Evolutionary conservation across 37 sponge, comb jelly and placozoan species (phyloP).

Genomic region (Lycopodina hypogea): DNA sequence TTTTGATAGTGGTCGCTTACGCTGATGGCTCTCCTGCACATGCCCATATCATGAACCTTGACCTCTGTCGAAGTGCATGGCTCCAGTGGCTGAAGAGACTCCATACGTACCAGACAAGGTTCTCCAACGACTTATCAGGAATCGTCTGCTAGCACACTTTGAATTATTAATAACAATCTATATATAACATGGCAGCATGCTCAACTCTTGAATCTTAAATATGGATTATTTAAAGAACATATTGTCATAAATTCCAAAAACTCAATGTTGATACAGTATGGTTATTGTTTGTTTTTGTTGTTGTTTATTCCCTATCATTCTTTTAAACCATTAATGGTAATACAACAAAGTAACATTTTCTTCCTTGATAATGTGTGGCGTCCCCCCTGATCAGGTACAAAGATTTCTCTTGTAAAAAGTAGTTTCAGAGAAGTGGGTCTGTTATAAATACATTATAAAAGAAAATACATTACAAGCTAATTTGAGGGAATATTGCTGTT

Average conservation of each 20-base stretch:
- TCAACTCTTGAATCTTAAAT: too few species aligned
- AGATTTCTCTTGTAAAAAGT: constrained; percentile 33
- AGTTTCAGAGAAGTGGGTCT: constrained; percentile 29
- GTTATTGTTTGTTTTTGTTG: too few species aligned
- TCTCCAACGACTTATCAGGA: constrained; percentile 33
- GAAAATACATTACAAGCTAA: not conserved
- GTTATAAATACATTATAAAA: not conserved
- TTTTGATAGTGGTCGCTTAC: constrained; percentile 61
- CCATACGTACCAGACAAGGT: constrained; percentile 39
- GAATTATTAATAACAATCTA: too few species aligned
- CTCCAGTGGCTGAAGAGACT: constrained; percentile 53
- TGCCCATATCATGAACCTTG: constrained; percentile 48
- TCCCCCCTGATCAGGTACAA: not conserved
- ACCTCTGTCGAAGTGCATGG: constrained; percentile 52
- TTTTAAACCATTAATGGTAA: not conserved
- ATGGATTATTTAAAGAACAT: too few species aligned
- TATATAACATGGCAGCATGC: too few species aligned
- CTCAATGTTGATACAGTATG: too few species aligned
- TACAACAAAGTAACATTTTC: not conserved
- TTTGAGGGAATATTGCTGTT: not conserved
- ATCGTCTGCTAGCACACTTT: not conserved
- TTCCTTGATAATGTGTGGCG: not conserved
- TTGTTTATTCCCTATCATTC: too few species aligned
- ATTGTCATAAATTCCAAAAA: too few species aligned
- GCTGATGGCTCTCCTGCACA: constrained; percentile 48